Percentiles rank a stretch among this genome's conserved stretches.
Evolutionary conservation across 2,113 vertebrate genomes (phyloP).

Genomic region (Larimichthys polyactis): DNA sequence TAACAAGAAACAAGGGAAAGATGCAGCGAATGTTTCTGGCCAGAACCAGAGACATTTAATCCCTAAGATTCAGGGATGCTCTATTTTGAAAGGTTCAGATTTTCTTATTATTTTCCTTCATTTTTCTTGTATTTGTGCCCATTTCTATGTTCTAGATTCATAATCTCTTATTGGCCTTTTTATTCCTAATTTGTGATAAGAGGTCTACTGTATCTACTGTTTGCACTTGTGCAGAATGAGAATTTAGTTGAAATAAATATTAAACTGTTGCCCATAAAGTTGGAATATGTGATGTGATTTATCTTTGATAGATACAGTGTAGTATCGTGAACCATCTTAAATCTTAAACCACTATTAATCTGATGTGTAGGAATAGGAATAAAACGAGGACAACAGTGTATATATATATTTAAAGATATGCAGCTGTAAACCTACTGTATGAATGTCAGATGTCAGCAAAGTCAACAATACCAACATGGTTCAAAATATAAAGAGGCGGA

Average conservation of each 20-base stretch:
- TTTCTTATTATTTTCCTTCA: background rate
- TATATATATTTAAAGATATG: background rate
- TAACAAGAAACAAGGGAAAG: background rate
- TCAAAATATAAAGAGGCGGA: background rate
- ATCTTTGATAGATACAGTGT: too few relatives aligned
- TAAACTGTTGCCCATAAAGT: too few relatives aligned
- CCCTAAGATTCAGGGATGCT: background rate
- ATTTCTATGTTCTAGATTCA: background rate
- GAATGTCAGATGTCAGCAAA: background rate
- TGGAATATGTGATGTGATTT: too few relatives aligned
- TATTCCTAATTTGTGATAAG: background rate
- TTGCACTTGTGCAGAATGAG: background rate
- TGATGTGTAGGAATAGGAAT: too few relatives aligned
- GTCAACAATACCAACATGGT: background rate
- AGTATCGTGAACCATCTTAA: too few relatives aligned
- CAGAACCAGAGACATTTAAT: background rate
- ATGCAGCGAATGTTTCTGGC: accelerated
- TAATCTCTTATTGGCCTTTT: background rate
- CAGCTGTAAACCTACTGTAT: background rate
- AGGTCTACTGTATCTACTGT: too few relatives aligned
- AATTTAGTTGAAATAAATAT: background rate
- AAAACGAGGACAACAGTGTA: too few relatives aligned
- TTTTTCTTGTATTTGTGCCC: background rate
- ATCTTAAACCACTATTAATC: too few relatives aligned
- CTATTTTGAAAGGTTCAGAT: background rate